Percentiles rank a stretch among this genome's conserved stretches.
These are phyloP conservation scores for Tragelaphus eurycerus DNA, from an alignment of 2,797 vertebrate species.

Conservation along the genomic window DNA sequence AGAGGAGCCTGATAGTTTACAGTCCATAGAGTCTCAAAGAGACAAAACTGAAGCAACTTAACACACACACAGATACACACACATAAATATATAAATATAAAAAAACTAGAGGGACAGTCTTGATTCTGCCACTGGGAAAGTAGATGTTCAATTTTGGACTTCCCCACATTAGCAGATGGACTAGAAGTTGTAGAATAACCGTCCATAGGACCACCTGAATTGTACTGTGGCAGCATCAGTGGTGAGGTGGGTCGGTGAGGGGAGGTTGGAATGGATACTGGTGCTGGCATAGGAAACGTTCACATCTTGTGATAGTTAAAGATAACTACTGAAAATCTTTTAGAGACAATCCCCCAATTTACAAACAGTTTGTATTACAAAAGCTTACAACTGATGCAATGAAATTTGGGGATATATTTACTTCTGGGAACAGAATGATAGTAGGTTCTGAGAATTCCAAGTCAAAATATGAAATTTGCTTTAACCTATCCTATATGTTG, in stretches of 20 bases:
- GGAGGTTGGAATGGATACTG: background rate
- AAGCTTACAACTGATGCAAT: background rate
- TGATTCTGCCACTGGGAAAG: background rate
- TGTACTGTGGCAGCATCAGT: accelerated
- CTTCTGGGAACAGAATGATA: background rate
- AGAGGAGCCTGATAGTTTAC: background rate
- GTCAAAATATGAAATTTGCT: background rate
- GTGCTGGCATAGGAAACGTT: background rate
- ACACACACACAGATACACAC: background rate
- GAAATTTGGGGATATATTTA: background rate
- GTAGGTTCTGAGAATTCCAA: background rate
- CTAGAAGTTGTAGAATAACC: background rate
- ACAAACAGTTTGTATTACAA: background rate
- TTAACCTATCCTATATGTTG: background rate
- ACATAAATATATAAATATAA: background rate
- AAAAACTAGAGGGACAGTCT: background rate
- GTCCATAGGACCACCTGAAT: background rate
- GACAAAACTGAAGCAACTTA: background rate
- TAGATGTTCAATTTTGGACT: background rate
- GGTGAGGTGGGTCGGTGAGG: accelerated
- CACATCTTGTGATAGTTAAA: conserved; percentile 13
- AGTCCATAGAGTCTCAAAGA: background rate
- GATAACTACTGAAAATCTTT: background rate
- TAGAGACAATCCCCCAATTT: background rate
- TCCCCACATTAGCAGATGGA: background rate